These are phyloP conservation scores for Nixonia krombeini DNA, from an alignment of 1,140 invertebrate genomes.

Conservation along the genomic window DNA sequence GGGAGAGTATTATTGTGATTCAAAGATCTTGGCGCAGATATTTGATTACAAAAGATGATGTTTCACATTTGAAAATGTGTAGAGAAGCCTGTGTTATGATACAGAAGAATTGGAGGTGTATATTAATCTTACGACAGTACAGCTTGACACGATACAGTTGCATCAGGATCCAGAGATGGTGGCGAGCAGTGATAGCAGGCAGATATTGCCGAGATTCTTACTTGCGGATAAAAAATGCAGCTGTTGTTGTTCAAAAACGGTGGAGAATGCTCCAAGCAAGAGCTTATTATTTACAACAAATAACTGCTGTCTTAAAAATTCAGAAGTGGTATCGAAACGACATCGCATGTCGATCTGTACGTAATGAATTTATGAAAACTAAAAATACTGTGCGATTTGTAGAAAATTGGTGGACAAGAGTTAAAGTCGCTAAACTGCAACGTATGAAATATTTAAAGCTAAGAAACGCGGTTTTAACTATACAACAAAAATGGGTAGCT, in stretches of 20 bases:
- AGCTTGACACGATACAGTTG: not conserved
- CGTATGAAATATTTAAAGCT: too few species aligned
- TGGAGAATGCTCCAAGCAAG: slow-evolving; percentile 42
- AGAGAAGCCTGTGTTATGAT: slow-evolving; percentile 37
- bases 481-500: slow-evolving; percentile 52
- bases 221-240: slow-evolving; percentile 19
- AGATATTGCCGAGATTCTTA: slow-evolving; percentile 15
- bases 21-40: slow-evolving; percentile 53
- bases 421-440: too few species aligned
- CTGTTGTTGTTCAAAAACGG: slow-evolving; percentile 50
- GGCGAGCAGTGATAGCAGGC: slow-evolving; percentile 20
- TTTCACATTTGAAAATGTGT: slow-evolving; percentile 21
- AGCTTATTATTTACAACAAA: slow-evolving; percentile 30
- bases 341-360: slow-evolving; percentile 11
- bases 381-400: too few species aligned
- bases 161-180: slow-evolving; percentile 51
- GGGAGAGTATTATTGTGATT: slow-evolving; percentile 31
- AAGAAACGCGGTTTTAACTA: slow-evolving; percentile 50
- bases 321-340: slow-evolving; percentile 47
- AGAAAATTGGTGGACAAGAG: too few species aligned
- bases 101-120: slow-evolving; percentile 49
- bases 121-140: not conserved
- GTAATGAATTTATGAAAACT: slow-evolving; percentile 54
- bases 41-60: slow-evolving; percentile 20
- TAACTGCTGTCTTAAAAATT: slow-evolving; percentile 34